These are phyloP conservation scores for Pipa parva DNA, from an alignment of 2,113 vertebrate species.

Conservation along the genomic window DNA sequence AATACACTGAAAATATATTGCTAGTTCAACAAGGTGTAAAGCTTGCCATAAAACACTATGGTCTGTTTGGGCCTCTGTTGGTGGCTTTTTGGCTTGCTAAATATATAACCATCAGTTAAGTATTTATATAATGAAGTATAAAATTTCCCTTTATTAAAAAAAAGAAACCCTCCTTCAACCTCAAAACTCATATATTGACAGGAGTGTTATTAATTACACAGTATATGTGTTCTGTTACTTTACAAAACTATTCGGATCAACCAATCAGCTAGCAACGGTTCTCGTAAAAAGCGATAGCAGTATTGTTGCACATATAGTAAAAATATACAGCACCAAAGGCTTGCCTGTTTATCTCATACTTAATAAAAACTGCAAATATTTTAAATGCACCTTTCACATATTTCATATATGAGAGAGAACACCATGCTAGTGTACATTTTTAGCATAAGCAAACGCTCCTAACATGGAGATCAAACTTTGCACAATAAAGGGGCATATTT, in stretches of 20 bases:
- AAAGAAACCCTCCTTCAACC: constrained; percentile 1
- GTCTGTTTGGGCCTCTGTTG: constrained; percentile 10
- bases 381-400: too few species aligned
- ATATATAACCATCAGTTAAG: constrained; percentile 10
- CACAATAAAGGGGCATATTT: too few species aligned
- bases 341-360: too few species aligned
- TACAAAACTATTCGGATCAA: neutral
- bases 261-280: neutral
- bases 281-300: neutral
- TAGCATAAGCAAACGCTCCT: too few species aligned
- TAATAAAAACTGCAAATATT: too few species aligned
- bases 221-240: constrained; percentile 1
- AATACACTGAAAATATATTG: constrained; percentile 17
- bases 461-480: too few species aligned
- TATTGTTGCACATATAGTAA: neutral
- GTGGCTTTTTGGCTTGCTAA: constrained; percentile 19
- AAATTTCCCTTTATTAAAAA: constrained; percentile 23
- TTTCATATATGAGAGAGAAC: too few species aligned
- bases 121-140: constrained; percentile 23
- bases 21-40: constrained; percentile 22
- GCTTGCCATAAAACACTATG: constrained; percentile 19
- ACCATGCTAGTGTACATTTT: too few species aligned
- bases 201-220: constrained; percentile 10
- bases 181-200: constrained; percentile 2
- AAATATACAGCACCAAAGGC: neutral